Conservation (phyloP, 2,888 invertebrate species). For the Drosophila ustulata region DNA sequence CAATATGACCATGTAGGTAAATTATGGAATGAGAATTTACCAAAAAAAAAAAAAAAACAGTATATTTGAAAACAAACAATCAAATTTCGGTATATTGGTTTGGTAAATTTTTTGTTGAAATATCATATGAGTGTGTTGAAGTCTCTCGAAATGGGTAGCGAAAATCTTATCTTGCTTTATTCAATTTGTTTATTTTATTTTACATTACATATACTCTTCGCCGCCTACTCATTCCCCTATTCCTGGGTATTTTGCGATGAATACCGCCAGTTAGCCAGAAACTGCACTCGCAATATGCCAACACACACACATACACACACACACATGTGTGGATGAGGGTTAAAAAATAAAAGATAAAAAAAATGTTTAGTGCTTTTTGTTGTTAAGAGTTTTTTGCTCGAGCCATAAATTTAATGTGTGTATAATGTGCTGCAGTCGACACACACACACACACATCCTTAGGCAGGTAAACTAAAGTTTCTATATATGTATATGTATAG, state of each 20-base stretch:
- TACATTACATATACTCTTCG: too few relatives aligned
- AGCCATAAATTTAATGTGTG: slow-evolving; percentile 73
- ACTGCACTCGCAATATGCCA: slow-evolving; percentile 44
- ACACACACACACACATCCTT: slow-evolving; percentile 27
- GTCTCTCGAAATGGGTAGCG: too few relatives aligned
- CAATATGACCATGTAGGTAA: too few relatives aligned
- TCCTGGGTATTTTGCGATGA: too few relatives aligned
- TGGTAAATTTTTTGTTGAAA: too few relatives aligned
- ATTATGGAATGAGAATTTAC: too few relatives aligned
- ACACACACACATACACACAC: slow-evolving; percentile 20
- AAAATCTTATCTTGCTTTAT: too few relatives aligned
- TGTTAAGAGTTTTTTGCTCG: slow-evolving; percentile 69
- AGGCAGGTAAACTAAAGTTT: slow-evolving; percentile 4
- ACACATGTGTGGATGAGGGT: slow-evolving; percentile 9
- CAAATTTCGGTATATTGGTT: too few relatives aligned
- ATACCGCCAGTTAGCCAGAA: slow-evolving; percentile 12
- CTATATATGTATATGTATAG: background rate
- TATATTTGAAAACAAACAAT: too few relatives aligned
- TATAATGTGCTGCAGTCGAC: slow-evolving; percentile 64
- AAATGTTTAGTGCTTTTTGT: slow-evolving; percentile 74
- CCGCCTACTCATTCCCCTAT: background rate
- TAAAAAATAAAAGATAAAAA: slow-evolving; percentile 6
- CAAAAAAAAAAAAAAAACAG: too few relatives aligned
- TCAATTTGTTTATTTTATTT: too few relatives aligned
- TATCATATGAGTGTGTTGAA: too few relatives aligned